Evolutionary conservation across 1,140 invertebrate genomes (phyloP), one percentile per base, ranked within the genome.

Genomic region (Leptopilina boulardi): DNA sequence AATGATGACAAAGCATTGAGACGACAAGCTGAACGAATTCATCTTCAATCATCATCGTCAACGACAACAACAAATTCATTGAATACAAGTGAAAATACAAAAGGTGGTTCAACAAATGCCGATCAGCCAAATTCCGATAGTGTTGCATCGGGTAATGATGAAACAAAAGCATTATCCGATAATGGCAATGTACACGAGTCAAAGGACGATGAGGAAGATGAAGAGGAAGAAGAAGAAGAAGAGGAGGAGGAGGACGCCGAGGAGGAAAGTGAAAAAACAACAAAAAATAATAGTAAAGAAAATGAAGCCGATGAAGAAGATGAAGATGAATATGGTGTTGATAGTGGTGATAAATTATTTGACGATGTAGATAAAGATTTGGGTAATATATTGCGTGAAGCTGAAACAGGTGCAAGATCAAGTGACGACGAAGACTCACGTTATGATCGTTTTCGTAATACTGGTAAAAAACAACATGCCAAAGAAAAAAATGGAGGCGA

Each of bases 361-460:
- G 94, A 94, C 19, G 94, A 95, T 87, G 94, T 95, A 9, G 94
- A 95, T 83, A 95, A 95, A 86, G 94, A 95, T 86, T 90, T 95
- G 66, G 94, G 93, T 1, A 94, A 95, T 80, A 89, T 95, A 23
- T 86, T 95, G 5, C 91, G 92, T 42, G 93, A 95, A 88, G 93
- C 93, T 23, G 94, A 94, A 76, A 91, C 91, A 1, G 90, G 93
- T 2, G 91, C 89, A 10, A 94, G 94, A 81, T 94, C 93, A 26
- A 94, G 94, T 81, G 94, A 95, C 82, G 93, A 94, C 81, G 94
- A 95, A 74, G 95, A 95, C 82, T 89, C 90, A 0, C 87, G 90
- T 73, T 94, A 95, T 83, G 92, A 93, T 82, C 86, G 91, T 82
- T 90, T 94, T 92, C 79, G 91, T 19, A 89, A 89, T 86, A 92